Evolutionary conservation across 2,797 vertebrate genomes (phyloP), one percentile per base, ranked within the genome.

Genomic region (Syngnathus acus): DNA sequence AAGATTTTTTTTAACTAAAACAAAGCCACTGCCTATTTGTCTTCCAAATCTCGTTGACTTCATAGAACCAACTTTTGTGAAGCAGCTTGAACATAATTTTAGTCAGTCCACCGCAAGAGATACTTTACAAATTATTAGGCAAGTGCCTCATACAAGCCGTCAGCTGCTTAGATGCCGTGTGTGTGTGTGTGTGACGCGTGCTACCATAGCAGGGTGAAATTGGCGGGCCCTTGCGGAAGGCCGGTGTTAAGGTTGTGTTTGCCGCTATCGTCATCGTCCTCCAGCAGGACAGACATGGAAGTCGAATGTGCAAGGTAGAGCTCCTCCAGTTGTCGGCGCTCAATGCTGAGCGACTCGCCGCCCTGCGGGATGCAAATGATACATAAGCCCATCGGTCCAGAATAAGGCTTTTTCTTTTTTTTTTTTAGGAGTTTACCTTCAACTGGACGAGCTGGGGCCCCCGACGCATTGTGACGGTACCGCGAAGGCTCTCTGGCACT

Each of bases 371-470:
- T 21, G n/a, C 9, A 17, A 32, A 47, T 6, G 40, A 26, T 13
- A 62, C 9, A 23, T 45, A n/a, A 23, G 42, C 42, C 26, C 26
- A 26, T 26, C 26, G 32, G 32, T 32, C 32, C 32, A 32, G 32
- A 32, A 32, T 32, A 32, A 32, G 32, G 32, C 32, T 40, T 40
- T 40, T 42, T n/a, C n/a, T 1, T 7, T 43, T 9, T 43, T 43
- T 43, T 43, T 43, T 37, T 13, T 5, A 1, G 23, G 11, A 14
- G 8, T 60, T 78, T 67, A 97, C 95, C 94, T 98, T 96, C 65
- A 97, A 89, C 68, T 96, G 79, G 57, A 95, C 83, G 6, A 94
- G 94, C 77, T 94, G 93, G 37, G 93, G 86, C 9, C 85, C 87
- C 74, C 91, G 90, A 48, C 92, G 84, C 39, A 91, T 72, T 5